Evolutionary conservation across 2,113 vertebrate species (phyloP).

Genomic region (Rhinopomastus cyanomelas): DNA sequence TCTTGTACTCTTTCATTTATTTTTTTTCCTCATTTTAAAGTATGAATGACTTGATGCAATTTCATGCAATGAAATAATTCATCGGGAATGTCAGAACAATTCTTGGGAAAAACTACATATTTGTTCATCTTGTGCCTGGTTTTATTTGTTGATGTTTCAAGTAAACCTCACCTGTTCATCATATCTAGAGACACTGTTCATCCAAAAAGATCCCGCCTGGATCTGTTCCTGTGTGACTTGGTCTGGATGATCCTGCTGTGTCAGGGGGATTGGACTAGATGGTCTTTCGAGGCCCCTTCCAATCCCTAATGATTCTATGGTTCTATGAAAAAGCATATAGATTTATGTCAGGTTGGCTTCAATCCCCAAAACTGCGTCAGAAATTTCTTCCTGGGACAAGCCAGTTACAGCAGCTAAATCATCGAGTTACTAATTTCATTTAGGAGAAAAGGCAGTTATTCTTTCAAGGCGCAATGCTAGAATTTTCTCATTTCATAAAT

Average conservation of each 20-base stretch:
- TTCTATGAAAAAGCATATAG: background rate
- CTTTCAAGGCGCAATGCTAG: background rate
- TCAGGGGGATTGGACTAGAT: too few relatives aligned
- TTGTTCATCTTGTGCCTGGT: background rate
- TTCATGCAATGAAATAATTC: background rate
- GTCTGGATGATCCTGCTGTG: too few relatives aligned
- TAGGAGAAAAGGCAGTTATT: background rate
- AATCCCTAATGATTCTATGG: too few relatives aligned
- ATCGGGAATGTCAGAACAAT: background rate
- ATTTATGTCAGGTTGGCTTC: background rate
- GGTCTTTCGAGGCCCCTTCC: too few relatives aligned
- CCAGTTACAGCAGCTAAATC: background rate
- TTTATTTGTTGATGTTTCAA: background rate
- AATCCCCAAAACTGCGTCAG: background rate
- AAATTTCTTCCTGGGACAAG: background rate
- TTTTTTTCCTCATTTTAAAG: background rate
- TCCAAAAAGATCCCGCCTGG: too few relatives aligned
- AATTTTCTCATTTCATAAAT: background rate
- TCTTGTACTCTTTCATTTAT: background rate
- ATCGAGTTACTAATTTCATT: background rate
- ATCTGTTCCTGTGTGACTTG: too few relatives aligned
- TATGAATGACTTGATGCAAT: background rate
- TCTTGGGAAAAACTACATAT: background rate
- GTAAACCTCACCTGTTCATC: background rate
- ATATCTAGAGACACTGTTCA: background rate